These are phyloP conservation scores for Eustalomyia histrio DNA, from an alignment of 2,888 invertebrate genomes.

Conservation along the genomic window DNA sequence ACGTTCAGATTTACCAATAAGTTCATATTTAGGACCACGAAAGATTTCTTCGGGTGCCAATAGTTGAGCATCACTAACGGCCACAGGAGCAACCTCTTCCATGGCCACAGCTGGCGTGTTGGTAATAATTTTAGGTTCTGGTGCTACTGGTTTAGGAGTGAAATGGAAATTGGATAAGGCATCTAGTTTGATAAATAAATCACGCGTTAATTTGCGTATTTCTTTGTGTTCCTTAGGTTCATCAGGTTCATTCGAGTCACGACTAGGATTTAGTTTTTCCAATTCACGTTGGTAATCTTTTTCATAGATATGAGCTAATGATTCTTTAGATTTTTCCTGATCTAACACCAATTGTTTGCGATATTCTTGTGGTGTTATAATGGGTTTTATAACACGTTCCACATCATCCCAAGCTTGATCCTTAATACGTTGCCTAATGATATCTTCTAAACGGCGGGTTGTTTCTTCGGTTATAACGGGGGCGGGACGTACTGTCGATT, in stretches of 20 bases:
- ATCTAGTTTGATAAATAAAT: slow-evolving; percentile 92
- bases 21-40: slow-evolving; percentile 81
- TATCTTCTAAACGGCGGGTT: slow-evolving; percentile 91
- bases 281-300: slow-evolving; percentile 88
- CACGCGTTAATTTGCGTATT: slow-evolving; percentile 87
- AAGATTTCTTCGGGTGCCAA: slow-evolving; percentile 96
- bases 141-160: slow-evolving; percentile 91
- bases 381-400: slow-evolving; percentile 90
- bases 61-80: slow-evolving; percentile 90
- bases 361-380: slow-evolving; percentile 89
- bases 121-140: slow-evolving; percentile 93
- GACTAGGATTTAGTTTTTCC: slow-evolving; percentile 78
- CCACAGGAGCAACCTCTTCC: slow-evolving; percentile 97
- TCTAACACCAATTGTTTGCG: slow-evolving; percentile 93
- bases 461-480: slow-evolving; percentile 96
- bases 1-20: slow-evolving; percentile 88
- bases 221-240: slow-evolving; percentile 89
- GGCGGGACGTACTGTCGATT: slow-evolving; percentile 89
- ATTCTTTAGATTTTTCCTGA: slow-evolving; percentile 96
- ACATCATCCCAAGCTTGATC: slow-evolving; percentile 98
- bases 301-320: slow-evolving; percentile 96
- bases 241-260: slow-evolving; percentile 81
- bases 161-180: slow-evolving; percentile 96
- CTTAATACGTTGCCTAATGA: slow-evolving; percentile 94
- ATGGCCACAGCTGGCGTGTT: slow-evolving; percentile 94